Percentiles rank a stretch among this genome's conserved stretches.
Evolutionary conservation across 2,797 vertebrate genomes (phyloP).

Genomic region (Benthosema pterotum): DNA sequence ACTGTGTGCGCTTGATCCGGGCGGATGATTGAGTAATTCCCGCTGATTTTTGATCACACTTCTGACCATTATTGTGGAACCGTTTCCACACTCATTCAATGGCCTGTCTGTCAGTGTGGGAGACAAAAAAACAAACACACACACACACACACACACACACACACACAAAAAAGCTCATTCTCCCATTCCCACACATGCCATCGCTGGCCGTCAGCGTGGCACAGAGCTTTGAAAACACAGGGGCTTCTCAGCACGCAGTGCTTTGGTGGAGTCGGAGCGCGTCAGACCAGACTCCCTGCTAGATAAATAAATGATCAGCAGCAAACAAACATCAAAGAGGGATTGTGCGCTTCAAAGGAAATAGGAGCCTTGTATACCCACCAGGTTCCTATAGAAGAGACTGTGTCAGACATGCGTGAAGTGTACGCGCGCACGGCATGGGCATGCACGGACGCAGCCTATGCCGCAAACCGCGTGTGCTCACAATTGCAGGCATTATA

Average conservation of each 20-base stretch:
- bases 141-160: too few species aligned
- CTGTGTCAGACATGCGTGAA: constrained; percentile 18
- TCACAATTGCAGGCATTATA: too few species aligned
- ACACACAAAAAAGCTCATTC: constrained; percentile 1
- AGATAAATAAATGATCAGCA: constrained; percentile 82
- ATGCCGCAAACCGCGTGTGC: not conserved
- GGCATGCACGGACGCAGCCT: constrained; percentile 25
- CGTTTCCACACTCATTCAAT: too few species aligned
- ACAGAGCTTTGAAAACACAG: constrained; percentile 41
- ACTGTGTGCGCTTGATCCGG: too few species aligned
- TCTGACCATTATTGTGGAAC: too few species aligned
- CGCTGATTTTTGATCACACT: too few species aligned
- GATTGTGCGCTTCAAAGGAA: constrained; percentile 77
- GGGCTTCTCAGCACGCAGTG: constrained; percentile 25
- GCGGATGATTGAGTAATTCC: too few species aligned
- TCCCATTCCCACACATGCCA: not conserved
- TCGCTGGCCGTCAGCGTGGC: constrained; percentile 1
- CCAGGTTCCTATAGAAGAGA: constrained; percentile 51
- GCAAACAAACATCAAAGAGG: constrained; percentile 80
- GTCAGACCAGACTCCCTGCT: constrained; percentile 53
- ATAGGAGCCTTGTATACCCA: constrained; percentile 53
- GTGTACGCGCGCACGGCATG: constrained; percentile 22
- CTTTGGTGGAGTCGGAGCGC: constrained; percentile 38
- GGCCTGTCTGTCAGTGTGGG: too few species aligned
- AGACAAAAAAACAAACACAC: constrained; percentile 3